Percentiles rank a stretch among this genome's conserved stretches.
Conservation (phyloP, 2,113 vertebrate genomes). For the Ondatra zibethicus region DNA sequence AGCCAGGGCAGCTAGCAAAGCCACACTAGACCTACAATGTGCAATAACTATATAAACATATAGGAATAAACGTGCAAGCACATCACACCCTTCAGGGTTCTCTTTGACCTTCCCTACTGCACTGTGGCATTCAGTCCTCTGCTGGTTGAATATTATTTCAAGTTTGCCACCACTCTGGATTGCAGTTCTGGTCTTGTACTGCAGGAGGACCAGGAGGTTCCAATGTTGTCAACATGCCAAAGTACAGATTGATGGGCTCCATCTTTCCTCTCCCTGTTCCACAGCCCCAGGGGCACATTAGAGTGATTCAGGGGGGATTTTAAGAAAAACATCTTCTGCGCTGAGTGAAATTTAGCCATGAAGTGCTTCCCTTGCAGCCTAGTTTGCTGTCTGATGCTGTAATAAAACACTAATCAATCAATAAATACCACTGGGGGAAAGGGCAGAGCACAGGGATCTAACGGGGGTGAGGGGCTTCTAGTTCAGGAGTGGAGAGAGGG, state of each 20-base stretch:
- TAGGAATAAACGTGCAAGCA: neutral
- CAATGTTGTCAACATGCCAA: neutral
- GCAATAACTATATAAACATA: neutral
- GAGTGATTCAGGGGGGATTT: neutral
- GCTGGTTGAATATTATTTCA: neutral
- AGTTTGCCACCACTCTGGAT: neutral
- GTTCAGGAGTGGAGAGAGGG: neutral
- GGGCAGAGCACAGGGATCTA: neutral
- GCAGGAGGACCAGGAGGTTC: neutral
- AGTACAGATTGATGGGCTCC: neutral
- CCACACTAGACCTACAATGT: neutral
- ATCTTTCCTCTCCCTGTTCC: neutral
- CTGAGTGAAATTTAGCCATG: too few relatives aligned
- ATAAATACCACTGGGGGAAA: neutral
- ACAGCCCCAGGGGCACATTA: neutral
- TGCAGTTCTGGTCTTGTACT: neutral
- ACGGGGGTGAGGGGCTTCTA: neutral
- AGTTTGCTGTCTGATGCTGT: too few relatives aligned
- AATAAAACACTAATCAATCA: neutral
- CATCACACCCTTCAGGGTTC: neutral
- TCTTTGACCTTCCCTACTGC: constrained; percentile 14
- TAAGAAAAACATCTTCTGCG: neutral
- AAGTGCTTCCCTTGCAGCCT: neutral
- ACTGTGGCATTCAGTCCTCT: neutral
- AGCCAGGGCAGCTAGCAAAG: neutral